phyloP scores from a whole-genome alignment of 2,797 vertebrate species.

The Catamblyrhynchus diadema region DNA sequence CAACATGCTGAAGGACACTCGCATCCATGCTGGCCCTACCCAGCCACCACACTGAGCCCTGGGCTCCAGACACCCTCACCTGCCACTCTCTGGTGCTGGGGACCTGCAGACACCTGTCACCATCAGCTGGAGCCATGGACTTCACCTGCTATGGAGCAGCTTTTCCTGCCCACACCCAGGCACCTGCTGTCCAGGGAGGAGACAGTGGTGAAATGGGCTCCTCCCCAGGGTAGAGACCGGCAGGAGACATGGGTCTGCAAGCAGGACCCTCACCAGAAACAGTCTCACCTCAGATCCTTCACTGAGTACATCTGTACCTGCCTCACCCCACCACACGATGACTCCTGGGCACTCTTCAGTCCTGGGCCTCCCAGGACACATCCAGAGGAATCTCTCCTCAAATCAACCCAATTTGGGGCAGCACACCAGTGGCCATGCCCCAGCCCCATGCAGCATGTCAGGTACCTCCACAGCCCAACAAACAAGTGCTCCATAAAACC shows the following conservation, averaged over 20 bases:
- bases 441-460: neutral
- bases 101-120: neutral
- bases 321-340: rapidly evolving
- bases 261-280: neutral
- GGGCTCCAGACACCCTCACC: neutral
- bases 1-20: rapidly evolving
- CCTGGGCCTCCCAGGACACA: neutral
- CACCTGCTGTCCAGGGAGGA: neutral
- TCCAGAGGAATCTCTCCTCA: neutral
- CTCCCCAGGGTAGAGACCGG: neutral
- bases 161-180: neutral
- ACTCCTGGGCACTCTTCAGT: neutral
- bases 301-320: neutral
- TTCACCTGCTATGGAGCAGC: neutral
- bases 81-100: neutral
- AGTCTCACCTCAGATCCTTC: neutral
- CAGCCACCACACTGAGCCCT: neutral
- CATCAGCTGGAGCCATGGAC: rapidly evolving
- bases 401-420: neutral
- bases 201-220: rapidly evolving
- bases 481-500: neutral
- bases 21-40: rapidly evolving
- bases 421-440: neutral
- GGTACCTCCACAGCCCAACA: neutral
- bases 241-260: neutral